Conservation (phyloP, 1,140 invertebrate species). For the Caenorhabditis tropicalis region DNA sequence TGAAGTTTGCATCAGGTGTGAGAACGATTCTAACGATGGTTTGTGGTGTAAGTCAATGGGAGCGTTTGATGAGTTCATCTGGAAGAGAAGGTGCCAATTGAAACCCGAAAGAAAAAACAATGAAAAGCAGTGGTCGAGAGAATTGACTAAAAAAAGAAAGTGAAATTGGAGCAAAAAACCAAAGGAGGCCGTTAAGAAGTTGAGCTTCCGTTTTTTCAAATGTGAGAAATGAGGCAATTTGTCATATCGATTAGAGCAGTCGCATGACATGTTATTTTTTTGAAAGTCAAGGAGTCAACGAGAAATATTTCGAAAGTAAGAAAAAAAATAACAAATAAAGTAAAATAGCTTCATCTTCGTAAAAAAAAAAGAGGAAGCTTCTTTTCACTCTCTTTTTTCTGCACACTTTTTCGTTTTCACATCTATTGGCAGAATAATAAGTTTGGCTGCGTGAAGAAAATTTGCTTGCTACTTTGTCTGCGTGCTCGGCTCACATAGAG, state of each 20-base stretch:
- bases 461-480: constrained; percentile 42
- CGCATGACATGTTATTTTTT: neutral
- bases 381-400: neutral
- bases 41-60: neutral
- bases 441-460: constrained; percentile 16
- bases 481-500: neutral
- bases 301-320: neutral
- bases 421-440: constrained; percentile 34
- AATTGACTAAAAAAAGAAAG: neutral
- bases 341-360: neutral
- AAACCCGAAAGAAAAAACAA: too few species aligned
- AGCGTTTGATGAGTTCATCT: neutral
- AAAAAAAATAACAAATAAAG: neutral
- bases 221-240: constrained; percentile 39
- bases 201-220: constrained; percentile 19
- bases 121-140: too few species aligned
- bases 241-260: constrained; percentile 10
- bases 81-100: neutral
- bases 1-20: neutral
- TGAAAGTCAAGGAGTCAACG: neutral
- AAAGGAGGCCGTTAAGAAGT: constrained; percentile 31
- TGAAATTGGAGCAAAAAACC: neutral
- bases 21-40: neutral
- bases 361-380: neutral
- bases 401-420: constrained; percentile 29